These are phyloP conservation scores for Formicarius rufipectus DNA, from an alignment of 2,113 vertebrate species.

Conservation along the genomic window DNA sequence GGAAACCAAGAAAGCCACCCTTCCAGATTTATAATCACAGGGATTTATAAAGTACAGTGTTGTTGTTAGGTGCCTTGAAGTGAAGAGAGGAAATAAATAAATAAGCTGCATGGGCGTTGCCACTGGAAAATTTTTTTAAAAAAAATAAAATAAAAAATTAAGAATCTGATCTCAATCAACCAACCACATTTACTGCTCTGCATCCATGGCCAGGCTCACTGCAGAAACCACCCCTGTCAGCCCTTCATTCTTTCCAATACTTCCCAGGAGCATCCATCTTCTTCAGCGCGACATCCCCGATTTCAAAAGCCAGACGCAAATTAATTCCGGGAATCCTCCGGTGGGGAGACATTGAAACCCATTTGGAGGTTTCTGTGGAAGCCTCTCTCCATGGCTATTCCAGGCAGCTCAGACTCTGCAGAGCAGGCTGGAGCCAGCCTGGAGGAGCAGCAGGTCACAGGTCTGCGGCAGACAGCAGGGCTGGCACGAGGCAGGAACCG, in stretches of 20 bases:
- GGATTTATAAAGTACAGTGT: constrained; percentile 21
- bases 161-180: constrained; percentile 28
- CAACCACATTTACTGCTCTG: constrained; percentile 24
- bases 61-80: constrained; percentile 9
- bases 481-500: neutral
- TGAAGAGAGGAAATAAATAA: constrained; percentile 47
- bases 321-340: constrained; percentile 64
- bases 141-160: neutral
- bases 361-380: constrained; percentile 67
- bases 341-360: constrained; percentile 51
- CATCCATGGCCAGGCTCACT: neutral
- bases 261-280: constrained; percentile 54
- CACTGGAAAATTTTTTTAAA: constrained; percentile 7
- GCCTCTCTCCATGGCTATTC: constrained; percentile 13
- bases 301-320: constrained; percentile 58
- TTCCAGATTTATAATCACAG: constrained; percentile 36
- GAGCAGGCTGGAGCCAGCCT: constrained; percentile 34
- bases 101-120: neutral
- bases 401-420: neutral
- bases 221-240: constrained; percentile 14
- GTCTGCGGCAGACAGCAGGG: neutral
- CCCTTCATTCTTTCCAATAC: constrained; percentile 31
- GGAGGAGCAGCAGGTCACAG: neutral
- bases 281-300: constrained; percentile 30
- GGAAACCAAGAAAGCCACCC: constrained; percentile 39